Base-by-base conservation (phyloP, 1,140 invertebrate genomes). In the Dendroctonus valens region DNA sequence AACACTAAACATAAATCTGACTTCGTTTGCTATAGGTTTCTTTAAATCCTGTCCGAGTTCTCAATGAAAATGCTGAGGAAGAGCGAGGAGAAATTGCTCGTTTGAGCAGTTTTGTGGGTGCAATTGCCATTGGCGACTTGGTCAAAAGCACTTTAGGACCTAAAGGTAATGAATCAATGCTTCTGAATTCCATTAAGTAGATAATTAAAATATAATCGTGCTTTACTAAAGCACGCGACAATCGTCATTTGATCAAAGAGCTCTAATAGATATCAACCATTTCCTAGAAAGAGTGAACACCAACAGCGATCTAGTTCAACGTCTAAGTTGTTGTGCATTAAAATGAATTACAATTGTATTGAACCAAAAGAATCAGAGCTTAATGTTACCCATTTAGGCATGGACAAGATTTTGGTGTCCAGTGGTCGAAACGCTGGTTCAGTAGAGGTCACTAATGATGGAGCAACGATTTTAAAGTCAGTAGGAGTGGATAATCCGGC, bases 401-500 rank as follows among this genome's bases (percentile, higher is more conserved):
- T 99, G 98, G 97, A 99, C 79, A 99, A 99, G 84, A 98, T 99
- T 74, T 81, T 99, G 7, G 88, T 97, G n/a, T 87, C 91, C 48
- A 84, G 86, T 72, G 90, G 93, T 12, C 85, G 92, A 70, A 89
- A 88, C 78, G 85, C 89, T 73, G 92, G 95, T 46, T 75, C 89
- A 79, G 91, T 99, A 59, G 91, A 97, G 81, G 94, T 99, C 6
- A 99, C 98, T 42, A 99, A 99, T 82, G 98, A 99, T 83, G 98
- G 98, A 65, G 98, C 98, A 9, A 99, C 98, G 6, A 99, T 99
- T 78, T 82, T 99, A 49, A 96, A 96, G 79, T 89, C 92, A 8
- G 88, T 99, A 66, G 97, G 97, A 53, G 94, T 99, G 26, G 97
- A 99, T 78, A 99, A 99, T 82, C 96, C 98, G 54, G 97, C 97